Evolutionary conservation across 1,140 invertebrate species (phyloP).

Genomic region (Lepidostoma basale): DNA sequence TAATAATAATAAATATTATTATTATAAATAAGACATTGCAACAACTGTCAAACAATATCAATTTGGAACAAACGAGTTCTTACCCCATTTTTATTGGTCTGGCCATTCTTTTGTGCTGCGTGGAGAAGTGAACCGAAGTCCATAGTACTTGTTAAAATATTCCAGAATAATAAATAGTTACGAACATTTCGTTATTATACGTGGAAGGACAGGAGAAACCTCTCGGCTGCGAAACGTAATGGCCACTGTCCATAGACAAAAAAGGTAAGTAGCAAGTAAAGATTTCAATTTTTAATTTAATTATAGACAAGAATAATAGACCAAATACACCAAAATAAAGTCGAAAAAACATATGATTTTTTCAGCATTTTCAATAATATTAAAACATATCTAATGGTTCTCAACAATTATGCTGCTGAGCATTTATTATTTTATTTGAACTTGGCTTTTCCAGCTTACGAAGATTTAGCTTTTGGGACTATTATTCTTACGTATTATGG

Average conservation of each 20-base stretch:
- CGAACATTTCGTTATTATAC: conserved; percentile 25
- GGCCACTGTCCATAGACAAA: conserved; percentile 1
- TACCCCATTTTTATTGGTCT: conserved; percentile 55
- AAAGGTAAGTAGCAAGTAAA: no score
- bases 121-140: conserved; percentile 68
- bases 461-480: no score
- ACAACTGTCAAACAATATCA: conserved; percentile 23
- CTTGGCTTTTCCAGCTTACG: no score
- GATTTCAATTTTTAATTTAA: no score
- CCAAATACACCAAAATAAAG: no score
- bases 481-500: no score
- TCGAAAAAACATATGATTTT: no score
- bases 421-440: no score
- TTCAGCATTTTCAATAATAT: no score
- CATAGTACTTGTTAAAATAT: conserved; percentile 53
- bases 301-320: no score
- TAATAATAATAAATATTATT: background rate
- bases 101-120: conserved; percentile 66
- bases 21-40: conserved; percentile 38
- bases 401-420: no score
- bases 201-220: conserved; percentile 14
- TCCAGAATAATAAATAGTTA: conserved; percentile 9
- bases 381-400: no score
- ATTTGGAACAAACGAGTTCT: conserved; percentile 40
- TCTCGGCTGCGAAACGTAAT: background rate